Conservation (phyloP, 2,888 invertebrate genomes). For the Thysanoteuthis rhombus region DNA sequence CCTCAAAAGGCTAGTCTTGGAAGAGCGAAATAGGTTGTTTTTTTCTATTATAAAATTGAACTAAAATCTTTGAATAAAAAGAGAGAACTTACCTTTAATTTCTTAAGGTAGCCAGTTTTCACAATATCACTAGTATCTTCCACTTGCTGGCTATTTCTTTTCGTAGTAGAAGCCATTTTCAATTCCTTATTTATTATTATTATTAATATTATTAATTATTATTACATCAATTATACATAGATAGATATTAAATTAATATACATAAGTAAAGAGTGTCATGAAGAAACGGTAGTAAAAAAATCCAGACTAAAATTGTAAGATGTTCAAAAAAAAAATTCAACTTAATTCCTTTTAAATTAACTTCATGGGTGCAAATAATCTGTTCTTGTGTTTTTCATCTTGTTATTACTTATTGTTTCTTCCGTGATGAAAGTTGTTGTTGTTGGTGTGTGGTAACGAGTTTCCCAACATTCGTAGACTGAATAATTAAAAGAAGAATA, state of each 20-base stretch:
- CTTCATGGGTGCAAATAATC: neutral
- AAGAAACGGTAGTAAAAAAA: neutral
- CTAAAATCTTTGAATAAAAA: too few species aligned
- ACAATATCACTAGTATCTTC: conserved; percentile 45
- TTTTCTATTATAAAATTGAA: too few species aligned
- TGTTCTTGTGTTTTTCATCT: neutral
- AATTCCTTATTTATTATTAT: neutral
- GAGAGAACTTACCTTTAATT: conserved; percentile 52
- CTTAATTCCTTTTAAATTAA: neutral
- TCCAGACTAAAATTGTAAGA: neutral
- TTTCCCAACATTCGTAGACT: neutral
- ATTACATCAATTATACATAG: neutral
- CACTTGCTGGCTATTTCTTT: neutral
- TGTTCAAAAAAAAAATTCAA: neutral
- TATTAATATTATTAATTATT: neutral
- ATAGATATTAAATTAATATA: neutral
- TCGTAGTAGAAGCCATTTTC: conserved; percentile 22
- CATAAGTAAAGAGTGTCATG: neutral
- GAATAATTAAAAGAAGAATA: neutral
- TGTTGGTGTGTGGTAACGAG: neutral
- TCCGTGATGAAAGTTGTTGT: neutral
- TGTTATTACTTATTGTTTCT: neutral
- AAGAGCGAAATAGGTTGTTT: too few species aligned
- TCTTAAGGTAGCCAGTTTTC: conserved; percentile 55
- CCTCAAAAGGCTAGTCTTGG: too few species aligned